These are phyloP conservation scores for Sinonovacula constricta DNA, from an alignment of 1,140 invertebrate species.

Conservation along the genomic window DNA sequence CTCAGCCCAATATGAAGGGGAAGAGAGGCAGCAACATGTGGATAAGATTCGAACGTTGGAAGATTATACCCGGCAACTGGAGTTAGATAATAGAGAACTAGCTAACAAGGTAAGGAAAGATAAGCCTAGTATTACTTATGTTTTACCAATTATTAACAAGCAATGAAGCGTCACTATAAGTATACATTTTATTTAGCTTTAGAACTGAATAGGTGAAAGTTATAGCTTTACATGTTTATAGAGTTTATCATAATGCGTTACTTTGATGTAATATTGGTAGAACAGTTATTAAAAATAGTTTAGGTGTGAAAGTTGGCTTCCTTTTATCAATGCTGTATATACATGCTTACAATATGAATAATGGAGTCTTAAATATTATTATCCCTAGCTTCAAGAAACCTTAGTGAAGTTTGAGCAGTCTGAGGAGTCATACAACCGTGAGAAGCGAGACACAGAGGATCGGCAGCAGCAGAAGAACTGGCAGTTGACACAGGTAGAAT, in stretches of 20 bases:
- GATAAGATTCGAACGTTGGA: constrained; percentile 67
- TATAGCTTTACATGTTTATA: too few relatives aligned
- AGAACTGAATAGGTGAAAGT: too few relatives aligned
- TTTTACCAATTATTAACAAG: too few relatives aligned
- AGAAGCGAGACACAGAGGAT: constrained; percentile 61
- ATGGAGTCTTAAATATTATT: not conserved
- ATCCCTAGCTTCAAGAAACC: constrained; percentile 66
- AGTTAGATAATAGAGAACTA: constrained; percentile 72
- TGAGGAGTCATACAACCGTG: constrained; percentile 66
- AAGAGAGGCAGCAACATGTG: constrained; percentile 65
- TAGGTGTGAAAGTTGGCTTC: too few relatives aligned
- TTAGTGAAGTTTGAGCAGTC: constrained; percentile 58
- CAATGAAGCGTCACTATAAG: too few relatives aligned
- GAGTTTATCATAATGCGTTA: too few relatives aligned
- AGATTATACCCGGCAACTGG: constrained; percentile 65
- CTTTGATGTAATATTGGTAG: too few relatives aligned
- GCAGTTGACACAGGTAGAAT: constrained; percentile 67
- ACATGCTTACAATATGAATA: too few relatives aligned
- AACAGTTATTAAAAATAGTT: too few relatives aligned
- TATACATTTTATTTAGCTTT: too few relatives aligned
- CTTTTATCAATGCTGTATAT: too few relatives aligned
- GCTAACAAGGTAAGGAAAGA: constrained; percentile 70
- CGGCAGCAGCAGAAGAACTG: constrained; percentile 63
- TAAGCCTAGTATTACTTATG: too few relatives aligned
- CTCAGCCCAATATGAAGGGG: constrained; percentile 60